Conservation (phyloP, 1,140 invertebrate genomes). For the Matsumurasca onukii region DNA sequence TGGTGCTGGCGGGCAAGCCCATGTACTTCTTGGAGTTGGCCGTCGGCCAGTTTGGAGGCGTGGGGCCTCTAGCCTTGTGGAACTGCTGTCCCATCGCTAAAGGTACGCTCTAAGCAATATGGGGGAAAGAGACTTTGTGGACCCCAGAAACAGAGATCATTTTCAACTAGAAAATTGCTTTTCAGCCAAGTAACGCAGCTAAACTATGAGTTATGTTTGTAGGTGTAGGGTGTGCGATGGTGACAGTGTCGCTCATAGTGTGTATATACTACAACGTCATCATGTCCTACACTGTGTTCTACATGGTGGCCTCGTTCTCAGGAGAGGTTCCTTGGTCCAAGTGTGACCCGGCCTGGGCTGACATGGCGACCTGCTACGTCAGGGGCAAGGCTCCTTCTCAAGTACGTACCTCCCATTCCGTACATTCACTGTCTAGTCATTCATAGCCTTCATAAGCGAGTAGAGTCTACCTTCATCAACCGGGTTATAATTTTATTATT, state of each 20-base stretch:
- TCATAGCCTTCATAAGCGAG: too few species aligned
- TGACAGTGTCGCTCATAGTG: conserved; percentile 63
- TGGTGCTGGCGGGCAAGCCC: conserved; percentile 75
- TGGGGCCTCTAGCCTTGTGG: conserved; percentile 53
- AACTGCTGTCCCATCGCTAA: conserved; percentile 51
- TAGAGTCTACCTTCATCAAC: too few species aligned
- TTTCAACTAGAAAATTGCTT: not conserved
- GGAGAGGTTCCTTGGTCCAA: conserved; percentile 63
- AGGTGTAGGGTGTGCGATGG: conserved; percentile 81
- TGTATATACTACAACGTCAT: conserved; percentile 82
- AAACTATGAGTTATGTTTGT: not conserved
- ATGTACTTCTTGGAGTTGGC: conserved; percentile 70
- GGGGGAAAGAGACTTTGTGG: not conserved
- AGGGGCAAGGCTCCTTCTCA: conserved; percentile 39
- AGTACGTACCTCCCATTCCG: not conserved
- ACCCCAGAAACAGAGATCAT: too few species aligned
- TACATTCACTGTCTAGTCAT: too few species aligned
- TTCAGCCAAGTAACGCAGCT: not conserved
- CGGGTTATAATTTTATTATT: too few species aligned
- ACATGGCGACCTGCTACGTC: conserved; percentile 48
- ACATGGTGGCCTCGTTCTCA: conserved; percentile 65
- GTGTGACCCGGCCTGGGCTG: conserved; percentile 62
- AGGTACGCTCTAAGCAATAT: conserved; percentile 42
- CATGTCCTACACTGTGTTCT: conserved; percentile 76
- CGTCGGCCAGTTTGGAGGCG: conserved; percentile 60